Evolutionary conservation across 1,140 invertebrate genomes (phyloP).

Genomic region (Camponotus vicinus): DNA sequence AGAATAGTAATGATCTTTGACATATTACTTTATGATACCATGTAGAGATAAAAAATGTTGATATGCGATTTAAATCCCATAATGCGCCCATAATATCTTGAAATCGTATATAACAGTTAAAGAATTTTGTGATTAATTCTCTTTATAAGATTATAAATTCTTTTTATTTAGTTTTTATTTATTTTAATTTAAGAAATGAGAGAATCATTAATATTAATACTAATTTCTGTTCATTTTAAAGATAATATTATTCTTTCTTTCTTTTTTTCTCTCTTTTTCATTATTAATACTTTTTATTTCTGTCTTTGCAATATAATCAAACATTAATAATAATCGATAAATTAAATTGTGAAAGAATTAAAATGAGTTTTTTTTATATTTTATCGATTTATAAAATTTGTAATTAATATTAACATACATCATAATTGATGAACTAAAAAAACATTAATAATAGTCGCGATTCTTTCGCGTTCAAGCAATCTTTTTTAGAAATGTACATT

Average conservation of each 20-base stretch:
- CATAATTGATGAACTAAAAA: background rate
- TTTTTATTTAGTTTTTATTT: constrained; percentile 7
- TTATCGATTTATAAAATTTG: background rate
- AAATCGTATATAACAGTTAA: background rate
- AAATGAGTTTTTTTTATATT: background rate
- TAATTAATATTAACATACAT: background rate
- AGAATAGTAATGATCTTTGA: constrained; percentile 41
- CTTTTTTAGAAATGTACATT: background rate
- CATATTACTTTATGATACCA: background rate
- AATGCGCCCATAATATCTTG: background rate
- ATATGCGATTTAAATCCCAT: constrained; percentile 2
- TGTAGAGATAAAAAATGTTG: background rate
- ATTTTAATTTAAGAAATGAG: constrained; percentile 17
- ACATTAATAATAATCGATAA: background rate
- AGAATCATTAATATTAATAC: background rate
- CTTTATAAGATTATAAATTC: background rate
- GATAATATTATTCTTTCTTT: too few species aligned
- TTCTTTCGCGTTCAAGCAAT: background rate
- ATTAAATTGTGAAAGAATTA: constrained; percentile 1
- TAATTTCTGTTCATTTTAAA: background rate
- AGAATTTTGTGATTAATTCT: constrained; percentile 19
- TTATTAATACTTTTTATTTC: background rate
- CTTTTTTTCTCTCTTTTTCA: too few species aligned
- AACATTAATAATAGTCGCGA: background rate
- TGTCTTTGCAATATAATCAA: background rate